Conservation (phyloP, 2,113 vertebrate genomes). For the Pimephales promelas region DNA sequence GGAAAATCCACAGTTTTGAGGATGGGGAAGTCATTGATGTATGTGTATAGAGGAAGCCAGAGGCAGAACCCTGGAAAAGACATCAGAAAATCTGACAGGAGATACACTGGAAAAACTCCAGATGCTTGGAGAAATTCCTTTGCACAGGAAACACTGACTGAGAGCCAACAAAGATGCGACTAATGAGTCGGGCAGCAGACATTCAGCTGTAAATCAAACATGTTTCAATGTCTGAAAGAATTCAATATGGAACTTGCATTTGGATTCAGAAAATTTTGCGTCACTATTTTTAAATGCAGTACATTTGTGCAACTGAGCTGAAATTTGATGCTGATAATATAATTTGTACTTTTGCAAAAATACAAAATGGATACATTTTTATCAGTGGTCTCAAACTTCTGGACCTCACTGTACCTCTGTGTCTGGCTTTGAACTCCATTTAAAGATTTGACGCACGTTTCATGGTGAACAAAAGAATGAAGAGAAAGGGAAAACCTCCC, state of each 20-base stretch:
- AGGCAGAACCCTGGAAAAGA: slow-evolving; percentile 27
- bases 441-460: background rate
- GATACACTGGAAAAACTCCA: slow-evolving; percentile 17
- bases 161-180: slow-evolving; percentile 1
- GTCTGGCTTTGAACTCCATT: background rate
- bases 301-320: background rate
- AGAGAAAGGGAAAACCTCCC: background rate
- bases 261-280: background rate
- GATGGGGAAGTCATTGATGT: slow-evolving; percentile 1
- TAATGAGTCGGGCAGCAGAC: slow-evolving; percentile 14
- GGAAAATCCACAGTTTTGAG: background rate
- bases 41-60: background rate
- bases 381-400: too few species aligned
- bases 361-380: too few species aligned
- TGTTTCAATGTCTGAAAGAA: background rate
- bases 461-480: background rate
- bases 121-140: background rate
- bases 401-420: too few species aligned
- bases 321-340: too few species aligned
- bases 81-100: slow-evolving; percentile 4
- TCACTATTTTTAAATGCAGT: background rate
- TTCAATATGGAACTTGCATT: background rate
- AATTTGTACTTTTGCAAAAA: background rate
- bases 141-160: background rate
- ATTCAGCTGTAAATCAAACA: slow-evolving; percentile 16